A percentile compares a stretch with the other conserved stretches of the same genome.
Conservation (phyloP, 2,797 vertebrate genomes). For the Buphagus erythrorhynchus region DNA sequence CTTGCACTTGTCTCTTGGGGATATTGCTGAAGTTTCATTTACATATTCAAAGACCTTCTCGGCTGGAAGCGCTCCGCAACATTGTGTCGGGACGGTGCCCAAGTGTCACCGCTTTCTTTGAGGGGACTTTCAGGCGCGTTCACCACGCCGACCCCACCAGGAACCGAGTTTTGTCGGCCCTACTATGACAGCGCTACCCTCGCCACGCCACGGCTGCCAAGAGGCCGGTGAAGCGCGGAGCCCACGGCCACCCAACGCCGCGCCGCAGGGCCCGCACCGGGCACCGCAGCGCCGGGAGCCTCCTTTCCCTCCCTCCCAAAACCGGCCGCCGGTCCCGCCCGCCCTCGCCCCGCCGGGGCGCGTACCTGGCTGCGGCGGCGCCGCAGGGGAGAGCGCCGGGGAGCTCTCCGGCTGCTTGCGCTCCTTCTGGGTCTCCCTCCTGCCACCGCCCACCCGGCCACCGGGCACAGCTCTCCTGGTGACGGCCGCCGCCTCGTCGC, state of each 20-base stretch:
- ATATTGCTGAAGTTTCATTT: neutral
- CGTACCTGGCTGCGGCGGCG: conserved; percentile 26
- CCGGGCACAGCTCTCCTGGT: neutral
- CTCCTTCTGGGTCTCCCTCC: conserved; percentile 86
- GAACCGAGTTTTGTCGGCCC: accelerated
- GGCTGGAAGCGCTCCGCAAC: neutral
- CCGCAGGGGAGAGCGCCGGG: neutral
- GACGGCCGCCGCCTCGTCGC: conserved; percentile 3
- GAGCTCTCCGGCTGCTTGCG: conserved; percentile 13
- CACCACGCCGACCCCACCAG: accelerated
- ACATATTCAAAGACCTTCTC: accelerated
- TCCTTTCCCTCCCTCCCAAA: neutral
- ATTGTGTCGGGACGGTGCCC: accelerated
- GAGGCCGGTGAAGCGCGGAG: neutral
- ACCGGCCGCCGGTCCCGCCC: neutral
- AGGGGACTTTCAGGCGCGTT: accelerated
- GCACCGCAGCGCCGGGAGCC: neutral
- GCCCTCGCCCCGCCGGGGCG: neutral
- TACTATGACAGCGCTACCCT: neutral
- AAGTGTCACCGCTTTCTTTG: accelerated
- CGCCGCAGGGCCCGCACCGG: neutral
- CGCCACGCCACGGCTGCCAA: neutral
- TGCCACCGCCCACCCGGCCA: conserved; percentile 9
- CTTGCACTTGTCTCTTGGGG: accelerated
- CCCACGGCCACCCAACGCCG: no score